Conservation (phyloP, 2,888 invertebrate species). For the Campaea margaritaria region DNA sequence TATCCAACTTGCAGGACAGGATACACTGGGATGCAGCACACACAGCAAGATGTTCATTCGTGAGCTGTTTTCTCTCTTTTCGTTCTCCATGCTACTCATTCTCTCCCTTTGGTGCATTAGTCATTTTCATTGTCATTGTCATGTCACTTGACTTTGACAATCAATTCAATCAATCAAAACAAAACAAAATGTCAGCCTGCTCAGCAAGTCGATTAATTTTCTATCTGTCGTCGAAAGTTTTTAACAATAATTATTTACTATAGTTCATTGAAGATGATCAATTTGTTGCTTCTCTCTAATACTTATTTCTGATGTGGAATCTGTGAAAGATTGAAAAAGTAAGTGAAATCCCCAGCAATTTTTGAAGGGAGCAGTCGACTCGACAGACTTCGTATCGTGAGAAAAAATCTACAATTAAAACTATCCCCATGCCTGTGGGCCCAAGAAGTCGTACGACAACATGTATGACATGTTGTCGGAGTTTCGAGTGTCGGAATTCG, state of each 20-base stretch:
- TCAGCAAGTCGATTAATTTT: neutral
- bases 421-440: slow-evolving; percentile 78
- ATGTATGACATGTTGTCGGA: slow-evolving; percentile 86
- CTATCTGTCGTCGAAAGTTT: neutral
- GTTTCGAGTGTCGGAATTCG: slow-evolving; percentile 86
- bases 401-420: slow-evolving; percentile 56
- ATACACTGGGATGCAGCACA: too few species aligned
- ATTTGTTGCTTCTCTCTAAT: neutral
- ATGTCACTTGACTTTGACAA: neutral
- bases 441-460: slow-evolving; percentile 69
- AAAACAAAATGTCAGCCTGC: slow-evolving; percentile 5
- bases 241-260: neutral
- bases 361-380: slow-evolving; percentile 31
- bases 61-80: too few species aligned
- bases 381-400: slow-evolving; percentile 40
- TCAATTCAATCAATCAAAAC: neutral
- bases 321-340: slow-evolving; percentile 6
- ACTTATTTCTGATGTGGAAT: neutral
- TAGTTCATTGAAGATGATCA: neutral
- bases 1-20: too few species aligned
- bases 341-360: slow-evolving; percentile 11
- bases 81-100: too few species aligned
- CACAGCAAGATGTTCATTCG: too few species aligned
- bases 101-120: too few species aligned
- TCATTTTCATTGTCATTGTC: too few species aligned